phyloP scores from a whole-genome alignment of 2,113 vertebrate genomes.

The Nettapus auritus region DNA sequence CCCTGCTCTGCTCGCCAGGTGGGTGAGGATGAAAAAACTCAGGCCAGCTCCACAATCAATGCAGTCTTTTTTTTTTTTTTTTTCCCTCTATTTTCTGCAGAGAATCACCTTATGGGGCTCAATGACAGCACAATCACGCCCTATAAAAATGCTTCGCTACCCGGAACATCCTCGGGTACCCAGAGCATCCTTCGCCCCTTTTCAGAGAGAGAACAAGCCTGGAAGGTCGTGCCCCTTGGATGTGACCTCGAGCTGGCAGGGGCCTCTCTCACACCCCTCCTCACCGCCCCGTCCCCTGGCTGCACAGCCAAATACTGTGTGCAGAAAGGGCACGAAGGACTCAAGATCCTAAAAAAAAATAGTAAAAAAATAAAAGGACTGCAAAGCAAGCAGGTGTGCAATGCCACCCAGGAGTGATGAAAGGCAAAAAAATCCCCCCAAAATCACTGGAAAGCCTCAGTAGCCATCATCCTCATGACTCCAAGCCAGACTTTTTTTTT shows the following conservation, averaged over 20 bases:
- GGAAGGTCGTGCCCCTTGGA: neutral
- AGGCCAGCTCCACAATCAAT: neutral
- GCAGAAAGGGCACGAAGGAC: accelerated
- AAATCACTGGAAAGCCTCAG: neutral
- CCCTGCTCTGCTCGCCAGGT: neutral
- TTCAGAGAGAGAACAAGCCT: neutral
- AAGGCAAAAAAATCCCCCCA: accelerated
- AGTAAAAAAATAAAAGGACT: too few species aligned
- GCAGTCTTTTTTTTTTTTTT: neutral
- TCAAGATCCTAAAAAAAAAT: neutral
- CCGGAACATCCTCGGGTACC: neutral
- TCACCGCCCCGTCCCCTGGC: neutral
- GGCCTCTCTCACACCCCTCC: neutral
- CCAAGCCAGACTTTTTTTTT: too few species aligned
- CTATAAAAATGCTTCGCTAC: neutral
- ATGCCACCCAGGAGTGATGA: neutral
- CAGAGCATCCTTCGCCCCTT: accelerated
- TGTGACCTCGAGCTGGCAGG: accelerated
- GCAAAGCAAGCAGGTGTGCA: accelerated
- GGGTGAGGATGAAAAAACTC: neutral
- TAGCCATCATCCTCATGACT: neutral
- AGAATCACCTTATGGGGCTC: neutral
- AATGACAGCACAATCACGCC: neutral
- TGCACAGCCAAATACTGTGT: too few species aligned
- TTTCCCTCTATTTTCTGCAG: too few species aligned